Percentiles rank a stretch among this genome's conserved stretches.
Evolutionary conservation across 1,140 invertebrate species (phyloP).

Genomic region (Heliconius hewitsoni): DNA sequence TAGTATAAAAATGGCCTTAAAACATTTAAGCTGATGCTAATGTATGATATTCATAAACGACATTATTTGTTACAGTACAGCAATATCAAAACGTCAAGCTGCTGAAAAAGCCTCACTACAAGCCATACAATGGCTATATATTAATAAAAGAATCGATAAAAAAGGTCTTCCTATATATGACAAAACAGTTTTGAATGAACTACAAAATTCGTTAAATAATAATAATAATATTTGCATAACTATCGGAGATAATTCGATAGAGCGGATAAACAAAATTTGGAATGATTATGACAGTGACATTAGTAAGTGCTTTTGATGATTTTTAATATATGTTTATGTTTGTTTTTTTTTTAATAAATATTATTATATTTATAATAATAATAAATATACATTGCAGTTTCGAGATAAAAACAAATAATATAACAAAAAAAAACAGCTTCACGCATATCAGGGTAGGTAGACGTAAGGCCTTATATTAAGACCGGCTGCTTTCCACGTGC

Average conservation of each 20-base stretch:
- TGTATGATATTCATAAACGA: too few species aligned
- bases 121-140: conserved; percentile 66
- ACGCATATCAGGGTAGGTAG: too few species aligned
- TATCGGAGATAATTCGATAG: conserved; percentile 57
- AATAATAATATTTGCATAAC: conserved; percentile 41
- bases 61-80: conserved; percentile 56
- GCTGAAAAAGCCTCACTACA: conserved; percentile 64
- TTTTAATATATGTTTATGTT: background rate
- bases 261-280: conserved; percentile 60
- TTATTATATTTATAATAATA: too few species aligned
- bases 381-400: too few species aligned
- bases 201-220: conserved; percentile 50
- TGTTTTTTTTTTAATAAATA: too few species aligned
- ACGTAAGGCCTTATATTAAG: too few species aligned
- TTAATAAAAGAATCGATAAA: conserved; percentile 56
- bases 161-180: conserved; percentile 63
- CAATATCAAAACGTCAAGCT: conserved; percentile 67
- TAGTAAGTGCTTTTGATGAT: conserved; percentile 50
- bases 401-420: too few species aligned
- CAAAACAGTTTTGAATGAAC: conserved; percentile 51
- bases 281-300: conserved; percentile 63
- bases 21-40: too few species aligned
- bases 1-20: too few species aligned
- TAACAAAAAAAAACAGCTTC: too few species aligned
- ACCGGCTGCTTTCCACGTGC: too few species aligned